Base-by-base conservation (phyloP, 2,888 invertebrate genomes). In the Ptychoptera contaminata region DNA sequence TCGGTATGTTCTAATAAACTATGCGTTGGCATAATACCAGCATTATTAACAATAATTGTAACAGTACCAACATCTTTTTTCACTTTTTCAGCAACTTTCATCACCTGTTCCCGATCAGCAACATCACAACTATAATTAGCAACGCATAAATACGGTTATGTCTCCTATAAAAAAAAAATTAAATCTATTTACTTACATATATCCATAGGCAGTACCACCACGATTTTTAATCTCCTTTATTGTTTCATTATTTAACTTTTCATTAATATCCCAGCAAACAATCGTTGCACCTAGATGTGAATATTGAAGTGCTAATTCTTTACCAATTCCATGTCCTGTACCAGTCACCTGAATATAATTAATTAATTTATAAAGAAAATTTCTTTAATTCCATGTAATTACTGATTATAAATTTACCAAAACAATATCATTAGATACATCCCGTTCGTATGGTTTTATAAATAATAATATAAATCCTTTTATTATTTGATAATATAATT, bases 11-110 rank as follows among this genome's bases (percentile, higher is more conserved):
- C 68, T 44, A 80, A 56, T 16, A 88, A 65, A 0, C 77, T 67
- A 59, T 79, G 81, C 56, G 80, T 79, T 0, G 86, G 84, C 82
- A 88, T 85, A 49, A 90, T 82, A 11, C 88, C 90, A 0, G 88
- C 90, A 65, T 90, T 90, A 65, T 88, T 88, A 2, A 90, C 68
- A 42, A 90, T 62, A 56, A 90, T 77, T 1, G 77, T 76, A 2
- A 90, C 77, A 45, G 76, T 73, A 0, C 88, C 88, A 0, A 87
- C 78, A 52, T 87, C 82, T 16, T 69, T 65, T 43, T 72, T 72
- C 1, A 85, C 71, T 58, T 71, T 73, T 46, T 71, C 71, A 0
- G 79, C 80, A 37, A 77, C 56, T 32, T 70, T 69, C 34, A 75
- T 60, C 6, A 90, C 79, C 5, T 78, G 72, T 2, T 77, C 72